Evolutionary conservation across 2,113 vertebrate species (phyloP).

Genomic region (Pongo abelii): DNA sequence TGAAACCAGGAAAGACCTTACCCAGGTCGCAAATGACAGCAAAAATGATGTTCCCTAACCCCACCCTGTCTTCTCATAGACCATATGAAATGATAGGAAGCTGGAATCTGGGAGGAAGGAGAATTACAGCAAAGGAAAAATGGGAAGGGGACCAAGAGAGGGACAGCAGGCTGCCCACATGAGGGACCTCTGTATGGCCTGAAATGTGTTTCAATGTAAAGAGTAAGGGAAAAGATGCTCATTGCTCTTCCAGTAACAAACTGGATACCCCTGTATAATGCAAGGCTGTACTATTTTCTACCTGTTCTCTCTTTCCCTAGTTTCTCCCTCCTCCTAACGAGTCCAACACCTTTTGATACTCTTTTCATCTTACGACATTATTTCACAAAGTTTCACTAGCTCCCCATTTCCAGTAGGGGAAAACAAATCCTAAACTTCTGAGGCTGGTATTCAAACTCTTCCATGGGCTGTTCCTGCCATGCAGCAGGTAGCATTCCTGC

Average conservation of each 20-base stretch:
- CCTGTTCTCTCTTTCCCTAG: not conserved
- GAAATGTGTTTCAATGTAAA: not conserved
- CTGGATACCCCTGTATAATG: not conserved
- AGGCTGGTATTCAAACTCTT: not conserved
- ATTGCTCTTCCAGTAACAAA: not conserved
- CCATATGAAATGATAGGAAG: not conserved
- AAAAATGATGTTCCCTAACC: not conserved
- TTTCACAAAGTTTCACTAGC: not conserved
- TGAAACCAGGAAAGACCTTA: slow-evolving; percentile 11
- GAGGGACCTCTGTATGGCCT: not conserved
- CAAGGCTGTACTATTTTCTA: not conserved
- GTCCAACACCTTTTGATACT: not conserved
- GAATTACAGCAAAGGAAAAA: not conserved
- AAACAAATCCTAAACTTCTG: not conserved
- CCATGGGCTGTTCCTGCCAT: too few species aligned
- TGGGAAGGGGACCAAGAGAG: not conserved
- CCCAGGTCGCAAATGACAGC: not conserved
- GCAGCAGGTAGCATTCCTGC: too few species aligned
- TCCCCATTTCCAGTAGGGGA: not conserved
- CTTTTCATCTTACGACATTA: not conserved
- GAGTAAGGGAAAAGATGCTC: not conserved
- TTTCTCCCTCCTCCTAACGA: not conserved
- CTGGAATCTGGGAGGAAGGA: not conserved
- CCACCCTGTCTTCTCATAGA: not conserved
- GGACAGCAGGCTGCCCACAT: not conserved